Base-by-base conservation (phyloP, 2,113 vertebrate genomes). In the Danionella cerebrum region DNA sequence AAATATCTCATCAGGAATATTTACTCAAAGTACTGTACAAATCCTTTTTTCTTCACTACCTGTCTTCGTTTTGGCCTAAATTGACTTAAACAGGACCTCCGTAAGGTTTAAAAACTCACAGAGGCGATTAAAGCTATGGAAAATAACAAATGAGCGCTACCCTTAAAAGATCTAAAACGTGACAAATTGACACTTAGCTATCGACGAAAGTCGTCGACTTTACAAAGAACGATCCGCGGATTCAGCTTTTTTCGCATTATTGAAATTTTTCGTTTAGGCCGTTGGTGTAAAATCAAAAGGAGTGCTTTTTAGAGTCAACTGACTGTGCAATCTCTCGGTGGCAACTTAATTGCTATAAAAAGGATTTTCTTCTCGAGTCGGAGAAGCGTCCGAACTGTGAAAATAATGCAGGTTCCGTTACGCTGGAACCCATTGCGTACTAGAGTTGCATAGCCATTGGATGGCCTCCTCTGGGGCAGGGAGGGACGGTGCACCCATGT, bases 311-410 rank as follows among this genome's bases (percentile, higher is more conserved):
- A 93, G 91, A 93, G 92, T 93, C 92, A 86, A 85, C 87, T 88
- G 92, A 93, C 92, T 93, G 90, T 93, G 92, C 91, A 94, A 94
- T 94, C 91, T 94, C 92, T 92, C 90, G 90, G 90, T 92, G 91
- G 92, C 92, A 94, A 94, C 89, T 89, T 88, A 89, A 91, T 89
- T 89, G 89, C 90, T 92, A 91, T 88, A 92, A 92, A 92, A 93
- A 70, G 22, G 33, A 62, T 54, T 36, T 87, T 87, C 77, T 83
- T 85, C 85, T 83, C 82, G 81, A 78, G 18, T 65, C 67, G 84
- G 54, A 70, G 59, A 69, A 55, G 50, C 14, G 60, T 60, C 44
- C 38, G 45, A 58, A 89, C 85, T 78, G 74, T 84, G 85, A 85
- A 84, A 82, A 63, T 31, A 72, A 69, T 35, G 63, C 84, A 74